Conservation (phyloP, 2,797 vertebrate genomes). For the Poecilia velifera region DNA sequence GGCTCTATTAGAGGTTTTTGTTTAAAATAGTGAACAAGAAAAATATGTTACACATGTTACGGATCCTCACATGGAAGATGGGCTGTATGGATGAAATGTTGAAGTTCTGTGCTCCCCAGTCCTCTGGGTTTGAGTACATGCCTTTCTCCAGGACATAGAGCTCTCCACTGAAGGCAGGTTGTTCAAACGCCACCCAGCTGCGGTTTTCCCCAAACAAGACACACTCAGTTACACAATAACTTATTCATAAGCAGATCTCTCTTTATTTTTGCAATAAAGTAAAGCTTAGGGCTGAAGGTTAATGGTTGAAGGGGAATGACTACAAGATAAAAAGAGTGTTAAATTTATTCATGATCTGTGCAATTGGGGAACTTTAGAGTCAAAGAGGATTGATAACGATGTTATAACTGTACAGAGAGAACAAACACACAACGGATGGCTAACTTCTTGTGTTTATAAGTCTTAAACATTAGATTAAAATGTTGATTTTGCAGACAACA, state of each 20-base stretch:
- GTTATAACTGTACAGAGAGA: background rate
- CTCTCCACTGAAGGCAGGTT: conserved; percentile 90
- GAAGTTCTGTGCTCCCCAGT: conserved; percentile 88
- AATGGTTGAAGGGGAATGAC: background rate
- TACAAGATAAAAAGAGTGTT: background rate
- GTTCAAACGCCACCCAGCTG: conserved; percentile 96
- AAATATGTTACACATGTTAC: background rate
- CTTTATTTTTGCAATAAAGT: background rate
- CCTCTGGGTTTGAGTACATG: conserved; percentile 86
- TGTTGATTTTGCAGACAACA: conserved; percentile 2
- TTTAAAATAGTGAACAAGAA: background rate
- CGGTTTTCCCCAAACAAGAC: conserved; percentile 5
- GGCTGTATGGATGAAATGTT: conserved; percentile 92
- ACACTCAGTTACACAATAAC: background rate
- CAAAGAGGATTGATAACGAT: background rate
- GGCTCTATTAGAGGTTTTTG: conserved; percentile 1
- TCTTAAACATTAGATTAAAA: background rate
- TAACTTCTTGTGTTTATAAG: background rate
- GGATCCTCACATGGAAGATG: conserved; percentile 85
- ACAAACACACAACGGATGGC: background rate
- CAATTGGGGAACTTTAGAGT: background rate
- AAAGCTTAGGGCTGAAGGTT: background rate
- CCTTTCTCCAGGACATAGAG: conserved; percentile 93
- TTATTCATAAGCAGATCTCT: background rate
- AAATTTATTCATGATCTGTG: background rate